phyloP scores from a whole-genome alignment of 2,888 invertebrate genomes.

The Bugula neritina region DNA sequence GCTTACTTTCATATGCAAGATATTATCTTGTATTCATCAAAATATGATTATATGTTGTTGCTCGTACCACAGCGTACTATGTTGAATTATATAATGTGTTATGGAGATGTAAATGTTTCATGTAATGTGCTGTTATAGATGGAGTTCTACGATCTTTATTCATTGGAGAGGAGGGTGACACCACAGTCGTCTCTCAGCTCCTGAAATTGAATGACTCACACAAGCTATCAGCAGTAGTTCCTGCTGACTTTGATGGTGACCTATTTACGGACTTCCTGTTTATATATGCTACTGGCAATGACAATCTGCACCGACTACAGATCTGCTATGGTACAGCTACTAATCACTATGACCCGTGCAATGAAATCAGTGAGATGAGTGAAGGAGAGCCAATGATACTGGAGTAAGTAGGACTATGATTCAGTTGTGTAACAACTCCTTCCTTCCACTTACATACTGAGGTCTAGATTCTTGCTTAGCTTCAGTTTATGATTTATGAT shows the following conservation, averaged over 20 bases:
- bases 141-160: neutral
- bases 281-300: neutral
- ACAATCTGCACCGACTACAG: neutral
- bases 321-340: neutral
- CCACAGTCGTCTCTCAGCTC: neutral
- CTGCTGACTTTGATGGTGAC: constrained; percentile 92
- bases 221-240: constrained; percentile 67
- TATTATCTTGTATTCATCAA: no score
- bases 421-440: no score
- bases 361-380: neutral
- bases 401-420: constrained; percentile 10
- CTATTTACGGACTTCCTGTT: constrained; percentile 86
- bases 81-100: no score
- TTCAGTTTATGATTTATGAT: no score
- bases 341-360: neutral
- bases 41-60: no score
- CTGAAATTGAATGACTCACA: neutral
- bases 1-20: no score
- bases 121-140: neutral
- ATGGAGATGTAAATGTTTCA: no score
- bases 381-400: constrained; percentile 15
- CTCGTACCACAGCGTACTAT: no score
- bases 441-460: no score
- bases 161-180: neutral
- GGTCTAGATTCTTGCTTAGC: no score